These are phyloP conservation scores for Emydocephalus ijimae DNA, from an alignment of 2,113 vertebrate genomes.

Conservation along the genomic window DNA sequence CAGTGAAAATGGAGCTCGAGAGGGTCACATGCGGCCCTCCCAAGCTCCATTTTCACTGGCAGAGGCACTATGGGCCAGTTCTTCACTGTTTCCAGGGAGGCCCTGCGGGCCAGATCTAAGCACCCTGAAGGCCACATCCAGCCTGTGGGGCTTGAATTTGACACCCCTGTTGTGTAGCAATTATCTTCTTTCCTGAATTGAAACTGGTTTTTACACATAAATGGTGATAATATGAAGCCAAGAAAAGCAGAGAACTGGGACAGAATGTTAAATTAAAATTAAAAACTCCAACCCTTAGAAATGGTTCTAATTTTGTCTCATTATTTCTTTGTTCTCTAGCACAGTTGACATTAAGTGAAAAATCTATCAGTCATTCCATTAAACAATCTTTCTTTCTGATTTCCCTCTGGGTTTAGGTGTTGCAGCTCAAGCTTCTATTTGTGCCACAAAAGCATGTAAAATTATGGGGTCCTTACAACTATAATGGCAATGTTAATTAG, in stretches of 20 bases:
- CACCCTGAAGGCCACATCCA: no score
- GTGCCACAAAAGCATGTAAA: neutral
- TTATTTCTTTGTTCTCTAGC: constrained; percentile 3
- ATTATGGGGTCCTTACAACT: neutral
- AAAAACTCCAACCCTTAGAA: constrained; percentile 25
- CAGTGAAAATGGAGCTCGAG: no score
- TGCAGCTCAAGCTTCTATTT: neutral
- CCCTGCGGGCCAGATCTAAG: no score
- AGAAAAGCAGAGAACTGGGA: constrained; percentile 1
- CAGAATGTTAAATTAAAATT: constrained; percentile 25
- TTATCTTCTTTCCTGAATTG: constrained; percentile 36
- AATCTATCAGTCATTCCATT: constrained; percentile 9
- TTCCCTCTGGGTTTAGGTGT: neutral
- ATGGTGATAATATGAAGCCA: constrained; percentile 30
- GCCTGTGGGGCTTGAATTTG: no score
- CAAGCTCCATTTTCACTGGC: no score
- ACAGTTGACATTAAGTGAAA: constrained; percentile 31
- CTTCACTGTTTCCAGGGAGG: no score
- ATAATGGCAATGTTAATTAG: neutral
- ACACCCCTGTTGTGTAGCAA: constrained; percentile 25
- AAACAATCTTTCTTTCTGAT: neutral
- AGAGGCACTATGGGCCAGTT: no score
- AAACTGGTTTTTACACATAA: constrained; percentile 31
- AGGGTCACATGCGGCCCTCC: no score
- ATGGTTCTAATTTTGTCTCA: constrained; percentile 22